phyloP scores from a whole-genome alignment of 2,797 vertebrate species.

The Echeneis naucrates region DNA sequence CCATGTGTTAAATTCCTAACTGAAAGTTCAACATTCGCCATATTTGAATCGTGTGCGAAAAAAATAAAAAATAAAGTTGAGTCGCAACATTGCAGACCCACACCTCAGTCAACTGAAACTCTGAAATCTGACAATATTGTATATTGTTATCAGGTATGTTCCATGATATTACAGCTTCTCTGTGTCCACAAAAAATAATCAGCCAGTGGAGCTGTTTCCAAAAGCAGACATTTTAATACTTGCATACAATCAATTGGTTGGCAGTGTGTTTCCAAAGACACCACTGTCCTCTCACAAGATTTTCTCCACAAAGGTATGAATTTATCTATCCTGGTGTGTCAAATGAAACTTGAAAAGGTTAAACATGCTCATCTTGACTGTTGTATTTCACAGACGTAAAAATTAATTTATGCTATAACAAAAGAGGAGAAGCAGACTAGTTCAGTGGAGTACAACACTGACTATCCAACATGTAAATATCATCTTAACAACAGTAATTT shows the following conservation, averaged over 20 bases:
- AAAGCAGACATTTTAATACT: not conserved
- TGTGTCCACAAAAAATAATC: not conserved
- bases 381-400: not conserved
- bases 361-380: not conserved
- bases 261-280: not conserved
- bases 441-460: not conserved
- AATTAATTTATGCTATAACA: not conserved
- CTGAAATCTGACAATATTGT: not conserved
- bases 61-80: not conserved
- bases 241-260: not conserved
- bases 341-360: not conserved
- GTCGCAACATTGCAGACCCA: not conserved
- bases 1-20: not conserved
- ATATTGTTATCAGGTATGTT: not conserved
- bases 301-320: not conserved
- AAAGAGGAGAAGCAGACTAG: not conserved
- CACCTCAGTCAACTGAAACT: not conserved
- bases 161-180: not conserved
- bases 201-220: not conserved
- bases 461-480: conserved; percentile 11
- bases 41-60: not conserved
- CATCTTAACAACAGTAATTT: not conserved
- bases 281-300: not conserved
- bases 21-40: not conserved
- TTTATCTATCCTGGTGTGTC: no score